Evolutionary conservation across 2,888 invertebrate species (phyloP), one percentile per base, ranked within the genome.

Genomic region (Oxycera nigricornis): DNA sequence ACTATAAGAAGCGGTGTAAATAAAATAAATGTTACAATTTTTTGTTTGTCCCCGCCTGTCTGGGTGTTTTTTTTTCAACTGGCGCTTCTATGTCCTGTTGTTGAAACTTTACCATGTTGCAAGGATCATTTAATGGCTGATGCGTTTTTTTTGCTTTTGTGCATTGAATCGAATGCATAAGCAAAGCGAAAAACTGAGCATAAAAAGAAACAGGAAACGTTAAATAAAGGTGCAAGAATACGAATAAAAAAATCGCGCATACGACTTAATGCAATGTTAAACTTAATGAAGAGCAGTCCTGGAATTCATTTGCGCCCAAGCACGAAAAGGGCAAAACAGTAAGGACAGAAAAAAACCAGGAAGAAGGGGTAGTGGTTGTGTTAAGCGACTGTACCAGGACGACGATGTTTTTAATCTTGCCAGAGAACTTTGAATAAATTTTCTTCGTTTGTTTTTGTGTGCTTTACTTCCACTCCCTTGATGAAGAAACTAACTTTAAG

Each of bases 21-120:
- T 68, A 68, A 68, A 68, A 68, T 68, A 68, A 68, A 68, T 22
- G 68, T 68, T 68, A 50, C 68, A 52, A 50, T 68, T 50, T 26
- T 52, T 30, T 28, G n/a, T 52, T 28, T 50, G 55, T 24, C 55
- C 9, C 22, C 31, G 9, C n/a, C 62, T 39, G 39, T 35, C 62
- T 39, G 62, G 22, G 35, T 62, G n/a, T 62, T 62, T 62, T 62
- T 35, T 39, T 31, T 62, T 62, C 62, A 26, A 35, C 35, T 46
- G 28, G 41, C 67, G 30, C 52, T 68, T 68, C 52, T 17, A n/a
- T 50, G 46, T 50, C 6, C 50, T 31, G 20, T 17, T 24, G 46
- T 28, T 46, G 46, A 28, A 68, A 28, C 50, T 68, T 68, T 68
- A 31, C 17, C 24, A 17, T 68, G 17, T 31, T 39, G 30, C 24